Evolutionary conservation across 2,113 vertebrate species (phyloP).

Genomic region (Phrynosoma platyrhinos): DNA sequence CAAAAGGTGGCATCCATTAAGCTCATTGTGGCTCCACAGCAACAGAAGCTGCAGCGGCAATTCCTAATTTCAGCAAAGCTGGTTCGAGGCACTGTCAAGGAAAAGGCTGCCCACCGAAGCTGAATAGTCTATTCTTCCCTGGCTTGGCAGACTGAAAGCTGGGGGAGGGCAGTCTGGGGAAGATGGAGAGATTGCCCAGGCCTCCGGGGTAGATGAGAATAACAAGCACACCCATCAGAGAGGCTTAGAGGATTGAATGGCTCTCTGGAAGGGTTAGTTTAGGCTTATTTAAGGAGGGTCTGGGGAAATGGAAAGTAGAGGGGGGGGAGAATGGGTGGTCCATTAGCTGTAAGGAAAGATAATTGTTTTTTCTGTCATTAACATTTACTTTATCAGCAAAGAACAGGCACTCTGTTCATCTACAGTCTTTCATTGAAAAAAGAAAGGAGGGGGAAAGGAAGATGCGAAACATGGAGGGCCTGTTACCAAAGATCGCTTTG

Average conservation of each 20-base stretch:
- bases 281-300: background rate
- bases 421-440: background rate
- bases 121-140: background rate
- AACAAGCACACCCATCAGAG: background rate
- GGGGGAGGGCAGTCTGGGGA: slow-evolving; percentile 9
- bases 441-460: background rate
- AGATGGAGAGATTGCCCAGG: background rate
- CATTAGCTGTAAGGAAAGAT: background rate
- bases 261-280: background rate
- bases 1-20: slow-evolving; percentile 27
- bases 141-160: slow-evolving; percentile 30
- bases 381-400: slow-evolving; percentile 18
- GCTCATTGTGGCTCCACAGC: slow-evolving; percentile 12
- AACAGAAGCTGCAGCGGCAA: slow-evolving; percentile 34
- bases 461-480: background rate
- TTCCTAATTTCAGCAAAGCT: background rate
- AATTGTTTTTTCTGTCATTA: slow-evolving; percentile 18
- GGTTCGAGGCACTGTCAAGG: background rate
- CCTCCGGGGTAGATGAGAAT: slow-evolving; percentile 10
- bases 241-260: background rate
- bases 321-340: background rate
- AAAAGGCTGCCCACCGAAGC: slow-evolving; percentile 43
- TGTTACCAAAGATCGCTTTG: background rate
- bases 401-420: background rate
- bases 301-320: background rate